Evolutionary conservation across 2,888 invertebrate genomes (phyloP), one percentile per base, ranked within the genome.

Genomic region (Oxystoma pomonae): DNA sequence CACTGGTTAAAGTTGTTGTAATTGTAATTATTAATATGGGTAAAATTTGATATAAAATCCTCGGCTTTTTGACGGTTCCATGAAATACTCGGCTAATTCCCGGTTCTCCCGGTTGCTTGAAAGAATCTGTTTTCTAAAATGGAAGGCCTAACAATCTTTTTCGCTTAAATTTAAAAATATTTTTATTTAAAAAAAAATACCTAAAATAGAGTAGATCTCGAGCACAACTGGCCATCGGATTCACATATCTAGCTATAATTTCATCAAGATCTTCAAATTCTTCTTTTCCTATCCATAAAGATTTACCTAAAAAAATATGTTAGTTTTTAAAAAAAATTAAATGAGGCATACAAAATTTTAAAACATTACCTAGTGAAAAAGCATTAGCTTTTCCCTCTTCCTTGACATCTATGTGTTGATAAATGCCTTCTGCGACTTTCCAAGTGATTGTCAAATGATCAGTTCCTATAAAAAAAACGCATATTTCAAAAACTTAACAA

Each of bases 241-340:
- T 96, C 2, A 99, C 90, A 81, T 96, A 88, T 12, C 98, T 87
- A 0, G 98, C 98, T 61, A 99, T 94, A 65, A 99, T 99, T 88
- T 99, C 99, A 80, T 99, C 99, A 35, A 99, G 83, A 81, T 99
- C 99, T 82, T 99, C 99, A 80, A 96, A 99, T 76, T 97, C 96
- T 74, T 97, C 94, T 65, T 86, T 89, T 49, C 89, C 90, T 72
- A 98, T 98, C 88, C 90, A 91, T 12, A 98, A 83, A 2, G 87
- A 87, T 73, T 88, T 87, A 59, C 98, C 98, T 35, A 35, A 12
- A 12, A 35, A 35, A 35, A 35, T 12, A 7, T 12, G 35, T 35
- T n/a, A 57, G 16, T 57, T 21, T 57, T 55, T 21, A 17, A 21
- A 55, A 59, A 58, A 59, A 49, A 64, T 49, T n/a, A 57, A 57